Percentiles rank a stretch among this genome's conserved stretches.
These are phyloP conservation scores for Leptinotarsa rubiginosa DNA, from an alignment of 2,888 invertebrate species.

Conservation along the genomic window DNA sequence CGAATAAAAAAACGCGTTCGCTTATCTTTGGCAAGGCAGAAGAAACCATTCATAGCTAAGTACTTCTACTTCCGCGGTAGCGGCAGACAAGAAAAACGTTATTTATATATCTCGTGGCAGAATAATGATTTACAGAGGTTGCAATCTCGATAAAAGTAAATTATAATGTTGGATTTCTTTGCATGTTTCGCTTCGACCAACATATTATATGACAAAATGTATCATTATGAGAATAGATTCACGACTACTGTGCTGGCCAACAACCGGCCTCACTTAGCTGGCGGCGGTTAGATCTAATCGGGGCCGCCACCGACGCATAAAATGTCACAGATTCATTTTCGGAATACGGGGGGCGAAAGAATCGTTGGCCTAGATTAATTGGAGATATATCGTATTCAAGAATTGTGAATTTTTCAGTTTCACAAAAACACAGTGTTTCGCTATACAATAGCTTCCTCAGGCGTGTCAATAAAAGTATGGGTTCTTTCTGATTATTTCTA, in stretches of 20 bases:
- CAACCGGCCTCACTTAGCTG: constrained; percentile 33
- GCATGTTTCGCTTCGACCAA: constrained; percentile 43
- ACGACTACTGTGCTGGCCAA: constrained; percentile 47
- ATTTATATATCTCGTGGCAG: constrained; percentile 46
- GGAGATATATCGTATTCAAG: no score
- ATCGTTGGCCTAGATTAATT: background rate
- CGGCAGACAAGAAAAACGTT: constrained; percentile 45
- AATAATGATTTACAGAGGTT: constrained; percentile 44
- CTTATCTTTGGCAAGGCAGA: constrained; percentile 13
- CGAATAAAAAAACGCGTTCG: constrained; percentile 1
- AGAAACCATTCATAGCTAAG: constrained; percentile 11
- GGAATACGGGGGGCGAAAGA: background rate
- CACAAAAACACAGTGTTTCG: no score
- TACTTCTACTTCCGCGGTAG: constrained; percentile 39
- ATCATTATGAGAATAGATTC: constrained; percentile 43
- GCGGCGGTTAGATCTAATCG: constrained; percentile 40
- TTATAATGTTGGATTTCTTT: constrained; percentile 49
- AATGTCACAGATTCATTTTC: constrained; percentile 30
- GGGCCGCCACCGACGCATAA: constrained; percentile 35
- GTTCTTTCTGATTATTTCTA: no score
- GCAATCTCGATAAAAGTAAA: constrained; percentile 49
- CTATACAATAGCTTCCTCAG: no score
- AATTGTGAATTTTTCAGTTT: no score
- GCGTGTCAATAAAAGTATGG: no score
- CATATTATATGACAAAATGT: constrained; percentile 47